A percentile compares a stretch with the other conserved stretches of the same genome.
phyloP scores from a whole-genome alignment of 2,888 invertebrate genomes.

The Drosophila incognita region DNA sequence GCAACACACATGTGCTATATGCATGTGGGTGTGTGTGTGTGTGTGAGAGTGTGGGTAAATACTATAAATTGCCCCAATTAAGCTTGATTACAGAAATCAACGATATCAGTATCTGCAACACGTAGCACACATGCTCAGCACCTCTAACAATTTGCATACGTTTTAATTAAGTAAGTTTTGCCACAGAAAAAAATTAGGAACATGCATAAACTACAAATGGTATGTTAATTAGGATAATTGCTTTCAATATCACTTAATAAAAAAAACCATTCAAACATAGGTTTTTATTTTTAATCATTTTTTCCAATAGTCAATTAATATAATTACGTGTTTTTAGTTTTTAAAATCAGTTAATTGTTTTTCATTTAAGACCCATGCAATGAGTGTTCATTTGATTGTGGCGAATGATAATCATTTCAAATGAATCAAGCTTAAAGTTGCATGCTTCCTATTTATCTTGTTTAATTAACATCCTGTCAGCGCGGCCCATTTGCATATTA shows the following conservation, averaged over 20 bases:
- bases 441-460: neutral
- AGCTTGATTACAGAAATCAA: slow-evolving; percentile 32
- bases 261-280: neutral
- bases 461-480: neutral
- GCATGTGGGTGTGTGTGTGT: neutral
- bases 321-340: neutral
- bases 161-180: neutral
- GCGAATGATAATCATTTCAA: neutral
- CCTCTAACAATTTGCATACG: neutral
- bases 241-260: neutral
- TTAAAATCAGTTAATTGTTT: neutral
- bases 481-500: neutral
- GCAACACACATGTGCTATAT: neutral
- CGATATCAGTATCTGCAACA: slow-evolving; percentile 42
- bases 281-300: neutral
- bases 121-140: neutral
- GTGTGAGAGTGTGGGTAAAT: neutral
- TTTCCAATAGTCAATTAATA: neutral
- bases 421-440: neutral
- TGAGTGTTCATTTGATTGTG: neutral
- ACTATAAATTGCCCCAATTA: slow-evolving; percentile 4
- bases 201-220: neutral
- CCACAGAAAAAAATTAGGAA: neutral
- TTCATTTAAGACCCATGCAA: neutral
- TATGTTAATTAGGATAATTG: neutral